phyloP scores from a whole-genome alignment of 2,888 invertebrate species.

The Spilarctia lutea region DNA sequence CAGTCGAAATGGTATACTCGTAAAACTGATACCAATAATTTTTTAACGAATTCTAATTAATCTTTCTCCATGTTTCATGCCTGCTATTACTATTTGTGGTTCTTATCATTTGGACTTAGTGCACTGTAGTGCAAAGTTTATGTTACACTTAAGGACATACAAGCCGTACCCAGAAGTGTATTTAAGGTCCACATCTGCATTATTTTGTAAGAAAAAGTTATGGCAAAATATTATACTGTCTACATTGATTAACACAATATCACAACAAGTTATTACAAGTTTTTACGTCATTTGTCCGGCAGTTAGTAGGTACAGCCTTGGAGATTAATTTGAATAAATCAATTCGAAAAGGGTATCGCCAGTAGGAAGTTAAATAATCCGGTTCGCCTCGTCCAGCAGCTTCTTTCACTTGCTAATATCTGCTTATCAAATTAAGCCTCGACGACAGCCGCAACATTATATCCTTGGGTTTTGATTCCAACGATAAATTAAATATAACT shows the following conservation, averaged over 20 bases:
- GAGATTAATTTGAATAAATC: slow-evolving; percentile 47
- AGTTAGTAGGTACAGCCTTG: slow-evolving; percentile 38
- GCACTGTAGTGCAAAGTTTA: not conserved
- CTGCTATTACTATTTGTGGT: too few relatives aligned
- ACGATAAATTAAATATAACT: not conserved
- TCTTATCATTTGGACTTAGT: too few relatives aligned
- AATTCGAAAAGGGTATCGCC: slow-evolving; percentile 43
- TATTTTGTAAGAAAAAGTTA: not conserved
- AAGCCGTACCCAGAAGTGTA: too few relatives aligned
- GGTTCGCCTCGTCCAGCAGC: slow-evolving; percentile 49
- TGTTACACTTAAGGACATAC: not conserved
- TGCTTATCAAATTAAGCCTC: slow-evolving; percentile 15
- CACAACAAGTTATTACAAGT: slow-evolving; percentile 16
- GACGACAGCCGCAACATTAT: not conserved
- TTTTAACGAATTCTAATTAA: too few relatives aligned
- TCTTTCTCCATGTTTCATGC: too few relatives aligned
- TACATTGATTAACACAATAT: not conserved
- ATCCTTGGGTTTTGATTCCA: slow-evolving; percentile 23
- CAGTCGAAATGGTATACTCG: too few relatives aligned
- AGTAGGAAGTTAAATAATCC: slow-evolving; percentile 47
- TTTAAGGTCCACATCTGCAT: too few relatives aligned
- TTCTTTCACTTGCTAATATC: slow-evolving; percentile 48
- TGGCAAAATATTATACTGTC: not conserved
- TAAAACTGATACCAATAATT: too few relatives aligned
- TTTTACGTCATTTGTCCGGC: slow-evolving; percentile 34